Base-by-base conservation (phyloP, 2,888 invertebrate genomes). In the Troides helena region DNA sequence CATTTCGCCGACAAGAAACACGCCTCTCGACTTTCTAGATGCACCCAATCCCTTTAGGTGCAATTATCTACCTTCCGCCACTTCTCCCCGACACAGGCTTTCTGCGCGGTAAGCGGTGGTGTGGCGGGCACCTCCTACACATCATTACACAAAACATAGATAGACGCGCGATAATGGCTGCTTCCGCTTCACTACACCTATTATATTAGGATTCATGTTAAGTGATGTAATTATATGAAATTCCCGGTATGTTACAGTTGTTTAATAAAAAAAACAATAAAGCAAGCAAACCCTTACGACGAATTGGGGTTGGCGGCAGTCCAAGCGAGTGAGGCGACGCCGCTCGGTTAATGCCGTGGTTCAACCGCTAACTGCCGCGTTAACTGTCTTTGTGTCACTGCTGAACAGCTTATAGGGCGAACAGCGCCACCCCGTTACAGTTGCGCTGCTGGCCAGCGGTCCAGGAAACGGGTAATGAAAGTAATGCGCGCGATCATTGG, bases 361-460 rank as follows among this genome's bases (percentile, higher is more conserved):
- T 39, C 23, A 61, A 66, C 62, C 63, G 62, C 68, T 62, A 69
- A 73, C 72, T 62, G 68, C 72, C 58, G 46, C 68, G 73, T 71
- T 74, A 72, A 74, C 71, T 74, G 69, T 68, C 67, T 65, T 62
- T n/a, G 53, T 6, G 53, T 72, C 63, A 66, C 66, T 70, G 43
- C 62, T 30, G 50, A 43, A 39, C 57, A 57, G 59, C 63, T 66
- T 70, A 70, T 62, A 65, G 65, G 65, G 39, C 58, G 17, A 53
- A 46, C 56, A 36, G 39, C 25, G 46, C 21, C 62, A 23, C 36
- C 62, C 53, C 57, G 65, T 62, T 60, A 69, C 70, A 66, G 71
- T 65, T 62, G 67, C 57, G 67, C 67, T 74, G 71, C 71, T 69
- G 65, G 46, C 50, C 70, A 67, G 39, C 39, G 68, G 65, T 71